These are phyloP conservation scores for Hyppa rectilinea DNA, from an alignment of 2,888 invertebrate species.

Conservation along the genomic window DNA sequence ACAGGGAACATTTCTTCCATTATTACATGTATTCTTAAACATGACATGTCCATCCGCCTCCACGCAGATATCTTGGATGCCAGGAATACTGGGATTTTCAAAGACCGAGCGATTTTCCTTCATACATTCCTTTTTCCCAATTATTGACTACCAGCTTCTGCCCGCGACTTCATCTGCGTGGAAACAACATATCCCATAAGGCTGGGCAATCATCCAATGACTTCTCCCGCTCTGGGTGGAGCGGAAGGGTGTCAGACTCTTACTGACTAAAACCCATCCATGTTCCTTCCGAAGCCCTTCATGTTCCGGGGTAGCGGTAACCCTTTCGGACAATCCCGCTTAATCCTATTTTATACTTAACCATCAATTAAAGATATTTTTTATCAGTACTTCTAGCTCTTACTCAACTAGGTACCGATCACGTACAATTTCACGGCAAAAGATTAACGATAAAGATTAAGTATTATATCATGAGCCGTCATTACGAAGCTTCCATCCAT, in stretches of 20 bases:
- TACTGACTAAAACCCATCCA: too few species aligned
- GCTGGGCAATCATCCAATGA: too few species aligned
- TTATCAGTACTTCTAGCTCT: too few species aligned
- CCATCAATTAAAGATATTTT: too few species aligned
- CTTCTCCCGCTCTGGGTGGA: too few species aligned
- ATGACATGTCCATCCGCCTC: neutral
- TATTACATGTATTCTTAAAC: neutral
- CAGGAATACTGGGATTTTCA: neutral
- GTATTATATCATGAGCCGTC: slow-evolving; percentile 63
- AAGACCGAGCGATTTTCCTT: neutral
- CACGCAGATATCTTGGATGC: too few species aligned
- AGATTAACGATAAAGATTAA: slow-evolving; percentile 52
- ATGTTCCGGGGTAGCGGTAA: too few species aligned
- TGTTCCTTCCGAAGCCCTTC: too few species aligned
- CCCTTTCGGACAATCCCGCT: too few species aligned
- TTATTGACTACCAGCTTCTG: neutral
- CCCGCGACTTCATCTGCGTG: too few species aligned
- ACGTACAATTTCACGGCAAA: slow-evolving; percentile 38
- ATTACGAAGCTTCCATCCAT: slow-evolving; percentile 59
- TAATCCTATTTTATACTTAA: too few species aligned
- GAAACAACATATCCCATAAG: neutral
- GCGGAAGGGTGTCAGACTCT: too few species aligned
- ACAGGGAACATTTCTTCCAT: neutral
- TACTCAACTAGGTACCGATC: slow-evolving; percentile 34
- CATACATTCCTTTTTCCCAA: neutral